A percentile compares a stretch with the other conserved stretches of the same genome.
phyloP scores from a whole-genome alignment of 2,797 vertebrate species.

The Clarias fuscus region DNA sequence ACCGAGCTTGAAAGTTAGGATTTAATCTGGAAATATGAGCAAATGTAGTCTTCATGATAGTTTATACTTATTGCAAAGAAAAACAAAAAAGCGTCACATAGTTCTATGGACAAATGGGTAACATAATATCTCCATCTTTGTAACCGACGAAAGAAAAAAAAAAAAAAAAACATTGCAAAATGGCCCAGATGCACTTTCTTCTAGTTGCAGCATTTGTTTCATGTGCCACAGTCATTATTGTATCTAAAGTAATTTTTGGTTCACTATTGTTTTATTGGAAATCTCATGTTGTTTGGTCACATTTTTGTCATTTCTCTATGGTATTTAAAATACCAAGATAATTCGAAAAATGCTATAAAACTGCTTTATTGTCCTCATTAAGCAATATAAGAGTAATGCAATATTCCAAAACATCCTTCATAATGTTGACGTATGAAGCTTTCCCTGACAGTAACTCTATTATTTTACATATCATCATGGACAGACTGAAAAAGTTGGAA shows the following conservation, averaged over 20 bases:
- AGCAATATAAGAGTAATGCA: background rate
- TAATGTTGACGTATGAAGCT: background rate
- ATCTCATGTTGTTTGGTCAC: background rate
- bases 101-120: background rate
- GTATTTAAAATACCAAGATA: conserved; percentile 3
- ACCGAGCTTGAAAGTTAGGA: background rate
- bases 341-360: background rate
- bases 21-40: background rate
- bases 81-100: background rate
- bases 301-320: conserved; percentile 1
- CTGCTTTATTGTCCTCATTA: background rate
- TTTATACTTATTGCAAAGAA: background rate
- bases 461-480: background rate
- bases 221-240: background rate
- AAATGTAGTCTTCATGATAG: background rate
- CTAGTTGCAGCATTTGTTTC: background rate
- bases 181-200: background rate
- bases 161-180: background rate
- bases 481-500: background rate
- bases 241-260: background rate
- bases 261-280: background rate
- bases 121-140: background rate
- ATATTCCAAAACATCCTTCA: background rate
- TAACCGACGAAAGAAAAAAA: background rate
- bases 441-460: background rate